A percentile compares a stretch with the other conserved stretches of the same genome.
These are phyloP conservation scores for Gracilinanus agilis DNA, from an alignment of 2,113 vertebrate genomes.

Conservation along the genomic window DNA sequence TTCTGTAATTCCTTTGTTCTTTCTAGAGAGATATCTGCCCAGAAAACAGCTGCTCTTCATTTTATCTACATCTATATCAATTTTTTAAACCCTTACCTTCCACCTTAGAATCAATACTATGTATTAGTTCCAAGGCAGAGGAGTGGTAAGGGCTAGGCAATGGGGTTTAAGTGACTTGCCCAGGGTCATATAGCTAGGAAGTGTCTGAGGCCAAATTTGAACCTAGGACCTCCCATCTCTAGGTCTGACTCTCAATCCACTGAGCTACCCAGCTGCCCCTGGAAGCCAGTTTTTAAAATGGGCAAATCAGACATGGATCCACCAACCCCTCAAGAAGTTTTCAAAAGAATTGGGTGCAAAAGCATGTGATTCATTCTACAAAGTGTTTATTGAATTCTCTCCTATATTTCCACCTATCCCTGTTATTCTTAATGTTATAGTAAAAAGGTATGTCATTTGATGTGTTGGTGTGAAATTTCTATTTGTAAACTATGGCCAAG, in stretches of 20 bases:
- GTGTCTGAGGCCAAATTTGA: too few relatives aligned
- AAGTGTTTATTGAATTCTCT: not conserved
- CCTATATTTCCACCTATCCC: not conserved
- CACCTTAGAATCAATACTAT: too few relatives aligned
- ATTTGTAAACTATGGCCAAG: not conserved
- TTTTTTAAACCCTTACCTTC: too few relatives aligned
- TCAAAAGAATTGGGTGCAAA: not conserved
- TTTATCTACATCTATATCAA: too few relatives aligned
- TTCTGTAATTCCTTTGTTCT: not conserved
- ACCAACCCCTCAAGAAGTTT: not conserved
- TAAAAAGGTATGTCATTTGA: not conserved
- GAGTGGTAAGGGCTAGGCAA: too few relatives aligned
- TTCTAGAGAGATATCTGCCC: not conserved
- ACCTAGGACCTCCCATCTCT: too few relatives aligned
- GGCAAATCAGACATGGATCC: not conserved
- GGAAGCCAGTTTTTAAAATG: not conserved
- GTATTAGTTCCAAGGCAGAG: too few relatives aligned
- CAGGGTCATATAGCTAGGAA: too few relatives aligned
- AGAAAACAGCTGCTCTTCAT: conserved; percentile 9
- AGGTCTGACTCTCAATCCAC: too few relatives aligned
- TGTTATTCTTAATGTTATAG: not conserved
- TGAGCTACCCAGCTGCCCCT: too few relatives aligned
- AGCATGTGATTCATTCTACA: not conserved
- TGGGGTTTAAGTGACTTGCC: too few relatives aligned
- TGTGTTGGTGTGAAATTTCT: not conserved